Base-by-base conservation (phyloP, 2,113 vertebrate species). In the Indri indri region DNA sequence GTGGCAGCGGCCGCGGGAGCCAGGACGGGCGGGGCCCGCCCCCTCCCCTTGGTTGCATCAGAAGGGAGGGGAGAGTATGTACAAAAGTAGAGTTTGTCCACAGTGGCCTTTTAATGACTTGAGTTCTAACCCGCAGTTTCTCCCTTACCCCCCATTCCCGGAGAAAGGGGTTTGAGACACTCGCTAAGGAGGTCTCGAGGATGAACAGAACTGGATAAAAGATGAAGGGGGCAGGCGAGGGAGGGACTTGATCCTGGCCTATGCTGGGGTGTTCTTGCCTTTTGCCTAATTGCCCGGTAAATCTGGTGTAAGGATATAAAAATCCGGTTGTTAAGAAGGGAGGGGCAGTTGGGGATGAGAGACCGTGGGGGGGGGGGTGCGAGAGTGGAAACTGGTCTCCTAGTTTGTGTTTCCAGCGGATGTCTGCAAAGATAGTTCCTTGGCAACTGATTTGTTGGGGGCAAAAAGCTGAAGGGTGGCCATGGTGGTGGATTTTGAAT, bases 1-100 rank as follows among this genome's bases (percentile, higher is more conserved):
- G 99, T 98, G 99, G 98, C 98, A 98, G 92, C 37, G 50, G 61
- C 66, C 22, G 95, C 85, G 73, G 83, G 50, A 92, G 95, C 94
- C 66, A 2, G 86, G 93, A 61, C 42, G 20, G 23, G 32, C 40
- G 84, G 74, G 92, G 82, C 85, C 93, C 87, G 63, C 97, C 96
- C 95, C 88, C 91, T 74, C 84, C 81, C 79, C 81, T 32, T 0
- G 80, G 82, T 80, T 94, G 93, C 91, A 93, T 96, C 94, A 89
- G 96, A 91, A 96, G 89, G 86, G 89, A 94, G 63, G 59, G 92
- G 47, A 30, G 68, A 47, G 59, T 34, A 81, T 22, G 32, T 42
- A 45, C 54, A 17, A 57, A 61, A 61, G 73, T 34, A 74, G 42
- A 94, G 90, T 91, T 96, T 83, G 77, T 90, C 86, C 87, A 14